Conservation (phyloP, 1,140 invertebrate species). For the Drosophila erecta region DNA sequence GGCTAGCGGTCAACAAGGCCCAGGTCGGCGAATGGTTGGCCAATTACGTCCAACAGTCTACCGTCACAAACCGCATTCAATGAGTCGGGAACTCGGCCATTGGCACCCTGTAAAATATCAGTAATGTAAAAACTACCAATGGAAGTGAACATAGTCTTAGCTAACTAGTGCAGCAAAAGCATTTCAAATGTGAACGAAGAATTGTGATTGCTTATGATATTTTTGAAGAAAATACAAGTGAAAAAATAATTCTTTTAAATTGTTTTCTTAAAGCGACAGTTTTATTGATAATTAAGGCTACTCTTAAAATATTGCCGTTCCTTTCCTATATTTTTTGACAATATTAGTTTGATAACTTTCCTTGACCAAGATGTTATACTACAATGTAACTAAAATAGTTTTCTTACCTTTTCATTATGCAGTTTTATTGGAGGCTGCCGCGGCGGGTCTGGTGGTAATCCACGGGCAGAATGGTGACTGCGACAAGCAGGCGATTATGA, state of each 20-base stretch:
- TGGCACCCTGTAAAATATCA: conserved; percentile 57
- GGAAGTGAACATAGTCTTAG: conserved; percentile 73
- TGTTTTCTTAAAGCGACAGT: not conserved
- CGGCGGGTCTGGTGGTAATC: not conserved
- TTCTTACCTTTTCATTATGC: not conserved
- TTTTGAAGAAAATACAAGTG: conserved; percentile 58
- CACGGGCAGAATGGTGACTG: conserved; percentile 16
- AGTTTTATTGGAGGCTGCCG: not conserved
- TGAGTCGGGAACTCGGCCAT: conserved; percentile 15
- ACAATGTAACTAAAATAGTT: too few relatives aligned
- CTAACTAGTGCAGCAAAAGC: conserved; percentile 43
- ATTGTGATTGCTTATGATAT: conserved; percentile 72
- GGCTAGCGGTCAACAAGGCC: conserved; percentile 87
- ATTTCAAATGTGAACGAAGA: conserved; percentile 71
- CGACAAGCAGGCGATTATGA: conserved; percentile 9
- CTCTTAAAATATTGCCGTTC: too few relatives aligned
- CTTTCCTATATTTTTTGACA: too few relatives aligned
- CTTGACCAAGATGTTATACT: too few relatives aligned
- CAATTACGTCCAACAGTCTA: conserved; percentile 40
- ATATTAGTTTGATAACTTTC: not conserved
- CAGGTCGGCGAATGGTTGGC: conserved; percentile 87
- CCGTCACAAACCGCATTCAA: conserved; percentile 57
- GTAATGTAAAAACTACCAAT: conserved; percentile 65
- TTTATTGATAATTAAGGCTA: too few relatives aligned
- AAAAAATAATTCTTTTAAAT: not conserved